phyloP scores from a whole-genome alignment of 1,140 invertebrate genomes.

The Cherax quadricarinatus region DNA sequence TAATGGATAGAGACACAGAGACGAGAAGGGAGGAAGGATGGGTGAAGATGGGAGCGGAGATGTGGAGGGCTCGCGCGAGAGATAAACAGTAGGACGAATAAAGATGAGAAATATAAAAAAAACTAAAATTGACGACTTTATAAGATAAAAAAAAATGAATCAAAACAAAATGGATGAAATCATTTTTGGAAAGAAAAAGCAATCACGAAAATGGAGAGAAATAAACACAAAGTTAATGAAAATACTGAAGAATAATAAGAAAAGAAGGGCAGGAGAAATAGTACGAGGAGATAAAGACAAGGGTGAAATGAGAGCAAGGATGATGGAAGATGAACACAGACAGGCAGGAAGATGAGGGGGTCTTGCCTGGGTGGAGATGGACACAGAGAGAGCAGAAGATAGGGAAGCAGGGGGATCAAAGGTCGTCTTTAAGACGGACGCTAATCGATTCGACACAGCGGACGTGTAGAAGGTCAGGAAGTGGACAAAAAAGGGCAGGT shows the following conservation, averaged over 20 bases:
- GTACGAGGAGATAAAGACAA: not conserved
- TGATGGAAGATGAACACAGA: not conserved
- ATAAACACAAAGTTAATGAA: not conserved
- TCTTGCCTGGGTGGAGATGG: not conserved
- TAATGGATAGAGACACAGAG: not conserved
- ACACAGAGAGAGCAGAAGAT: not conserved
- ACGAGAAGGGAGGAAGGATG: not conserved
- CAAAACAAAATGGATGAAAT: no score
- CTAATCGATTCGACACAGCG: conserved; percentile 53
- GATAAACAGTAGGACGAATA: not conserved
- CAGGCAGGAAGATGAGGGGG: not conserved
- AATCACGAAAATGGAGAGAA: not conserved
- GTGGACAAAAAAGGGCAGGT: not conserved
- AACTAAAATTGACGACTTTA: no score
- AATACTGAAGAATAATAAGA: not conserved
- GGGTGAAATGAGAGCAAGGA: not conserved
- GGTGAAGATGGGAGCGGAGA: not conserved
- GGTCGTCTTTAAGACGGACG: conserved; percentile 29
- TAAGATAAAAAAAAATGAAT: no score
- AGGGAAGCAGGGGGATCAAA: not conserved
- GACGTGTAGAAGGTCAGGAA: not conserved
- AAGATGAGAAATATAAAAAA: no score
- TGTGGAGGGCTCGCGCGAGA: no score
- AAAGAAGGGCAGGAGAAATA: not conserved
- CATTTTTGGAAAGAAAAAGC: not conserved